Base-by-base conservation (phyloP, 2,888 invertebrate species). In the Papilio gigon region DNA sequence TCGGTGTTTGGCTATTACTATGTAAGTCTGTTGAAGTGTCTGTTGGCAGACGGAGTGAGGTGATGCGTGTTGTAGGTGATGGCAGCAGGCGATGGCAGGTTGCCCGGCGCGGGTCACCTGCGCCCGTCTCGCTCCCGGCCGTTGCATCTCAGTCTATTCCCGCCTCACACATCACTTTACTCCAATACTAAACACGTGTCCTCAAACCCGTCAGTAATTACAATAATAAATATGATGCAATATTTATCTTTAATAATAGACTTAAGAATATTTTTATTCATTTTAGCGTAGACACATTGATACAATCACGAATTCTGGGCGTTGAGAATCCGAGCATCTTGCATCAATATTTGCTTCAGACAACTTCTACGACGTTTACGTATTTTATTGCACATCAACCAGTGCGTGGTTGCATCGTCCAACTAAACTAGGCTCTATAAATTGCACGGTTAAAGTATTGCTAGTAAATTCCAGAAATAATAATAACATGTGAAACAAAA, bases 111-210 rank as follows among this genome's bases (percentile, higher is more conserved):
- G 81, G 82, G 83, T 86, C 88, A 89, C 86, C 87, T 87, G 87
- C 78, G 80, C 76, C 76, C 73, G 75, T 75, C 68, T 76, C 73
- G 74, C 75, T 74, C 76, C 73, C 77, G 70, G 71, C 75, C 72
- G 72, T 71, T 73, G 75, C 75, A 74, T 74, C 74, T 72, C 72
- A 65, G 63, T 77, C 84, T 90, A 90, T 89, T 89, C 84, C 76
- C 71, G 79, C 79, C 79, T 75, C 77, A 82, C 81, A 85, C 89
- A 87, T 87, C 88, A 87, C 80, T 73, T 84, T 83, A 82, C 83
- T 81, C 80, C 74, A 72, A 77, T 78, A 84, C 85, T 86, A 72
- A 76, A 74, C 77, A 76, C 78, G 77, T 78, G 66, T 25, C 59
- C 9, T 50, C 33, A 50, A 47, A 33, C 47, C 33, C 14, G 44